Evolutionary conservation across 2,113 vertebrate genomes (phyloP), one percentile per base, ranked within the genome.

Genomic region (Spermophilus dauricus): DNA sequence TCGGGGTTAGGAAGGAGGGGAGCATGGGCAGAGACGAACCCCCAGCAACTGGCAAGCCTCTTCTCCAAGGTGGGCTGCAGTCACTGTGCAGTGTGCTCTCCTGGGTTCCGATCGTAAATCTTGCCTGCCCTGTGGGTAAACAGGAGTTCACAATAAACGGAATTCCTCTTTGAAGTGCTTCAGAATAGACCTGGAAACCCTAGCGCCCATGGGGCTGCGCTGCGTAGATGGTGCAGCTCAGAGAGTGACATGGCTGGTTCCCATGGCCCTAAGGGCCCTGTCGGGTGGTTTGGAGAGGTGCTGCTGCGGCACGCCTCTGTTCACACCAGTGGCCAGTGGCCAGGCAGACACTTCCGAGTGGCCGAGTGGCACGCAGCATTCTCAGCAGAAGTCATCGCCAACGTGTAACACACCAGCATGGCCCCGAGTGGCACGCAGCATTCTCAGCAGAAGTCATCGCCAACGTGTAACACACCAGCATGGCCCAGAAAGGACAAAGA

Each of bases 1-100:
- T 10, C 17, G 0, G 51, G 81, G 26, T 20, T 3, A 17, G 16
- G 34, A 42, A 48, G 14, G 17, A 26, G 13, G n/a, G 48, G 11
- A 4, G 8, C 51, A 2, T 4, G 3, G 9, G 20, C 58, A 20
- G 6, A 1, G 1, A 10, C 17, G 2, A 4, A 13, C 48, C 42
- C 2, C 67, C 1, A 2, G 42, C 0, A 1, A 13, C 1, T 1
- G 24, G n/a, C 42, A 13, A 10, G 17, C 42, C 89, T 34, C 45
- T 67, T 63, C 63, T 76, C 63, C 58, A 2, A 32, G 30, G 26
- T 3, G 76, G 51, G n/a, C 9, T 7, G 11, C 17, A 0, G 37
- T 45, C 86, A 24, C 8, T 10, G 58, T 2, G 61, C 61, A 10
- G 24, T 63, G 24, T 24, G 58, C 58, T 61, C 20, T 61, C 22